These are phyloP conservation scores for Dallia pectoralis DNA, from an alignment of 2,797 vertebrate genomes.

Conservation along the genomic window DNA sequence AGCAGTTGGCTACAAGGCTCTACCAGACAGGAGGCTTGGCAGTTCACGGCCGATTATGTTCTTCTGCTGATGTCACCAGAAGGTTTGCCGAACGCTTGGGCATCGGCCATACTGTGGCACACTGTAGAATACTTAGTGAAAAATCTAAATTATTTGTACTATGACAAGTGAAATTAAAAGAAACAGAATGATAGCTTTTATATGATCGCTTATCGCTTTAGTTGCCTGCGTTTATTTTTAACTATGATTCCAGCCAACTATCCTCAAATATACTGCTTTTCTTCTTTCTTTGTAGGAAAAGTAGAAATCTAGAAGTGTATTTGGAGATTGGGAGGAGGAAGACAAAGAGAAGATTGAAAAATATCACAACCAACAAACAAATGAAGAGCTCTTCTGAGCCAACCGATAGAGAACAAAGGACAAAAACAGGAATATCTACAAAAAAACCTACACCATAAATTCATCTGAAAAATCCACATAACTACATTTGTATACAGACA, in stretches of 20 bases:
- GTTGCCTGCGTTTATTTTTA: not conserved
- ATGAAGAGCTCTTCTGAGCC: constrained; percentile 55
- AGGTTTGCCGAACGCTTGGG: not conserved
- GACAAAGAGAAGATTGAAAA: constrained; percentile 35
- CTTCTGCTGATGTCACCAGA: not conserved
- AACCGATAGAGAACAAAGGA: constrained; percentile 63
- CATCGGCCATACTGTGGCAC: too few species aligned
- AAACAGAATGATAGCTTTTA: not conserved
- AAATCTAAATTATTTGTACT: not conserved
- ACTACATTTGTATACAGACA: constrained; percentile 60
- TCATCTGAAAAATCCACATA: constrained; percentile 41
- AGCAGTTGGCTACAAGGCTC: not conserved
- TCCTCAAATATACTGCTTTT: constrained; percentile 23
- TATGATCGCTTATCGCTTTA: not conserved
- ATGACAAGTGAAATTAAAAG: not conserved
- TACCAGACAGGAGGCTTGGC: not conserved
- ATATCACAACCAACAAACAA: constrained; percentile 58
- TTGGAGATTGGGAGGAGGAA: constrained; percentile 56
- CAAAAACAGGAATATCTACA: constrained; percentile 57
- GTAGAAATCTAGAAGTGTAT: constrained; percentile 64
- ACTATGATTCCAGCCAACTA: not conserved
- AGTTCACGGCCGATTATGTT: not conserved
- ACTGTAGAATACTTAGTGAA: not conserved
- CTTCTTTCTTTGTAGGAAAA: constrained; percentile 39
- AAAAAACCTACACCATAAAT: constrained; percentile 54